Evolutionary conservation across 2,113 vertebrate species (phyloP).

Genomic region (Psammodynastes pulverulentus): DNA sequence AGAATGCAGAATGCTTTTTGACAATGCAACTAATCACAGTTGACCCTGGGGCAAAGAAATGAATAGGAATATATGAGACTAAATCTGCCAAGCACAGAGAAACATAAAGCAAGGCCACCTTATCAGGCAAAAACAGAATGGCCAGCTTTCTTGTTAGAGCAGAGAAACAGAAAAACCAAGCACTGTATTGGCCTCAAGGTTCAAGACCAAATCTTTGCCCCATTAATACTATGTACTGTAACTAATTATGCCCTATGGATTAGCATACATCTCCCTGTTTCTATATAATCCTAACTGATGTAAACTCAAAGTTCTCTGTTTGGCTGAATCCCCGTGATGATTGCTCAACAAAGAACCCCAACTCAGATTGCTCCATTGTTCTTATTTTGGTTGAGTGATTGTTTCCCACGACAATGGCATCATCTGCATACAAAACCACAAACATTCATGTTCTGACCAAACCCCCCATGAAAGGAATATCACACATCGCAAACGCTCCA

Average conservation of each 20-base stretch:
- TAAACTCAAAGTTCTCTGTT: background rate
- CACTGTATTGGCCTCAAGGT: background rate
- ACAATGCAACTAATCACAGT: background rate
- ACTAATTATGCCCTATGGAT: background rate
- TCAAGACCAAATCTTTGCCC: background rate
- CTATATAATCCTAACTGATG: background rate
- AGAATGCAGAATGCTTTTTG: background rate
- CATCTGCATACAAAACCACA: background rate
- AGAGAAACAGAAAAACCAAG: background rate
- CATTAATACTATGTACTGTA: background rate
- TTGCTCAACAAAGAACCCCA: background rate
- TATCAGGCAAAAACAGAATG: background rate
- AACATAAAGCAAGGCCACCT: background rate
- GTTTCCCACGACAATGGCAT: background rate
- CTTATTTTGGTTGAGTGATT: background rate
- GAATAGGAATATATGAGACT: background rate
- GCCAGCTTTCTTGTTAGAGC: background rate
- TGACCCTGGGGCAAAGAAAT: background rate
- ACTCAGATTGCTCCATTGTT: background rate
- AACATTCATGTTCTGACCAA: background rate
- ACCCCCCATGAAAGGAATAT: background rate
- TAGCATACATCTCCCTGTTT: background rate
- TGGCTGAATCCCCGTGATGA: background rate
- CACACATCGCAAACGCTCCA: background rate
- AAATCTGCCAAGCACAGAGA: background rate